phyloP scores from a whole-genome alignment of 92 coral and sea anemone genomes.

The Muricea muricata region DNA sequence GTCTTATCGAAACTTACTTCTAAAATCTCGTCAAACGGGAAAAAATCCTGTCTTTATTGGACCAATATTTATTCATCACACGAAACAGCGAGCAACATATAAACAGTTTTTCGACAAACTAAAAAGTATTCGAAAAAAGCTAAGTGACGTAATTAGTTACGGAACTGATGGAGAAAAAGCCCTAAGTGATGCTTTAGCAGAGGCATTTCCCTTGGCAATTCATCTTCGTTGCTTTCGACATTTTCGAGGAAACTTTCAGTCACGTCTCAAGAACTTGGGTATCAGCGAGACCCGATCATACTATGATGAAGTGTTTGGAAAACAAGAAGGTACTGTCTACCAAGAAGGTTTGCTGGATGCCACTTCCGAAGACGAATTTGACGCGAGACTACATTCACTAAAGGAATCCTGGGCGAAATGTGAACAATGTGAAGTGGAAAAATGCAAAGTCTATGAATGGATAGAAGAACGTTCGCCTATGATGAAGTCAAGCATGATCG shows the following conservation, averaged over 20 bases:
- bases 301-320: constrained; percentile 35
- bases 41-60: constrained; percentile 52
- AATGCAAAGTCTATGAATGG: constrained; percentile 12
- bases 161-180: constrained; percentile 49
- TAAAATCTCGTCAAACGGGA: constrained; percentile 39
- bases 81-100: constrained; percentile 27
- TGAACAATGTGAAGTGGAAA: neutral
- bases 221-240: constrained; percentile 61
- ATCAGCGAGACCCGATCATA: constrained; percentile 4
- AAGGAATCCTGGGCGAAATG: constrained; percentile 29
- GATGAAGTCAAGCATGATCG: constrained; percentile 64
- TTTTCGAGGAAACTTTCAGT: constrained; percentile 29
- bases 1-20: constrained; percentile 27
- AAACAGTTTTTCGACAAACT: constrained; percentile 18
- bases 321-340: constrained; percentile 14
- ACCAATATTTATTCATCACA: constrained; percentile 27
- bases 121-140: constrained; percentile 29
- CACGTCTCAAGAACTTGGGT: neutral
- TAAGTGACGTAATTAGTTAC: constrained; percentile 10
- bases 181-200: constrained; percentile 35
- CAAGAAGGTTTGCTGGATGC: constrained; percentile 45
- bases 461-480: constrained; percentile 31
- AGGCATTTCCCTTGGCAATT: constrained; percentile 34
- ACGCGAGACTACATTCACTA: constrained; percentile 30
- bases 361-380: constrained; percentile 30